Conservation (phyloP, 2,888 invertebrate species). For the Patella ulyssiponensis region DNA sequence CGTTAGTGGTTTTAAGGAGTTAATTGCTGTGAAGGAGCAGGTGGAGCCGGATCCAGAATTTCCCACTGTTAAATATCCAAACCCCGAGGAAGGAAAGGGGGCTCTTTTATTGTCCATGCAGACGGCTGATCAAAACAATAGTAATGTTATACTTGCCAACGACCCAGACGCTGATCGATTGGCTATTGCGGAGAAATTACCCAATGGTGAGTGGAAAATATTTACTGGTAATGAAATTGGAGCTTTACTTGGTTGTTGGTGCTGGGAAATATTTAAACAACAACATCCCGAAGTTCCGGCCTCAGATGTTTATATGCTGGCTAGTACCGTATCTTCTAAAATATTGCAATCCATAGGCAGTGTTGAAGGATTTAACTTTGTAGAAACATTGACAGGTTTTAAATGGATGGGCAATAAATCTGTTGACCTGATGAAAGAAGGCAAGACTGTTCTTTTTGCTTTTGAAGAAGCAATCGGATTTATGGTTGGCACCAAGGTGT, state of each 20-base stretch:
- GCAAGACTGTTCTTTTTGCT: conserved; percentile 88
- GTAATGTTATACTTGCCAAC: conserved; percentile 89
- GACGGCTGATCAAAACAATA: conserved; percentile 82
- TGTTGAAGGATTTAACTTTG: conserved; percentile 82
- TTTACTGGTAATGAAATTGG: conserved; percentile 97
- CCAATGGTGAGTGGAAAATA: conserved; percentile 83
- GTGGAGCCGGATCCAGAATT: conserved; percentile 95
- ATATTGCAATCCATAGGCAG: conserved; percentile 87
- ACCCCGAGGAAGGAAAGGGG: conserved; percentile 95
- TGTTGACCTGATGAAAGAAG: conserved; percentile 80
- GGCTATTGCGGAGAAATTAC: conserved; percentile 89
- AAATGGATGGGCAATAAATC: conserved; percentile 99
- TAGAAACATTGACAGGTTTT: conserved; percentile 96
- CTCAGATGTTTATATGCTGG: conserved; percentile 84
- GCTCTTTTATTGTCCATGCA: conserved; percentile 82
- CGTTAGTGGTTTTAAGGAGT: conserved; percentile 78
- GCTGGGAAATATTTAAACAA: conserved; percentile 73
- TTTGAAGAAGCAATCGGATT: conserved; percentile 99
- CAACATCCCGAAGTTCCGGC: conserved; percentile 53
- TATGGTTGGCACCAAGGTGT: conserved; percentile 90
- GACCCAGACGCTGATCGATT: conserved; percentile 98
- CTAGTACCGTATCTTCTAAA: conserved; percentile 97
- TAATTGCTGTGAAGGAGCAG: conserved; percentile 74
- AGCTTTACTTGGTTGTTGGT: conserved; percentile 95
- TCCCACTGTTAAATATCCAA: conserved; percentile 96